A percentile compares a stretch with the other conserved stretches of the same genome.
phyloP scores from a whole-genome alignment of 2,797 vertebrate genomes.

The Nannoperca obscura region DNA sequence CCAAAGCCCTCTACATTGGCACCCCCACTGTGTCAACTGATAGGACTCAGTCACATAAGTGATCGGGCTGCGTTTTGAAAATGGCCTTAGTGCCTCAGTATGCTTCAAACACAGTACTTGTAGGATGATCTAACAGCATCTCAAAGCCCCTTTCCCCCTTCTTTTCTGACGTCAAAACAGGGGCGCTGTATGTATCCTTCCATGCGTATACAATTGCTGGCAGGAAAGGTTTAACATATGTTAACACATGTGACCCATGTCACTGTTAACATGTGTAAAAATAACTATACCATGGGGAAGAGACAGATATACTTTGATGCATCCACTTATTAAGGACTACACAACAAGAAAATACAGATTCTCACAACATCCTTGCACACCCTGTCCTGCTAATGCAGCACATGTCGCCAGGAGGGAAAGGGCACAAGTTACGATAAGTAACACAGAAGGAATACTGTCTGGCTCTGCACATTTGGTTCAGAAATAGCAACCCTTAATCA shows the following conservation, averaged over 20 bases:
- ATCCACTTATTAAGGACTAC: conserved; percentile 6
- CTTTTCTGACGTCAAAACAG: neutral
- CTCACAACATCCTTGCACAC: conserved; percentile 9
- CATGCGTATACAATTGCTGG: neutral
- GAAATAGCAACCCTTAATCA: conserved; percentile 70
- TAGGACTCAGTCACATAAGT: neutral
- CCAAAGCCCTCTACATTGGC: neutral
- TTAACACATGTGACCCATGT: too few species aligned
- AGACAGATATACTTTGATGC: conserved; percentile 2
- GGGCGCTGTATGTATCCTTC: neutral
- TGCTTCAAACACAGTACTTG: neutral
- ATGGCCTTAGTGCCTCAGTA: neutral
- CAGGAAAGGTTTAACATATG: neutral
- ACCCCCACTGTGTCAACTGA: accelerated
- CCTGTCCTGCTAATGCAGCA: conserved; percentile 54
- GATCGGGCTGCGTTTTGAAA: neutral
- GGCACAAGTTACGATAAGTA: conserved; percentile 57
- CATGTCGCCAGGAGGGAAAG: conserved; percentile 60
- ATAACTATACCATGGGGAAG: conserved; percentile 1
- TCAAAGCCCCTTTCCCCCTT: neutral
- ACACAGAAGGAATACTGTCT: conserved; percentile 58
- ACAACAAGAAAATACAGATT: neutral
- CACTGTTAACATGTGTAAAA: conserved; percentile 15
- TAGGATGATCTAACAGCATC: neutral
- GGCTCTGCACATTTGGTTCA: conserved; percentile 57